Evolutionary conservation across 2,113 vertebrate species (phyloP).

Genomic region (Rattus norvegicus): GRCr8 NC_086026.1:62832001-62832500

Average conservation of each 20-base stretch:
- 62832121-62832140: not conserved
- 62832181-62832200: constrained; percentile 38
- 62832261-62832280: constrained; percentile 53
- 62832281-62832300: not conserved
- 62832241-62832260: constrained; percentile 39
- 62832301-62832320: not conserved
- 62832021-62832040: constrained; percentile 23
- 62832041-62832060: constrained; percentile 33
- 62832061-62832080: not conserved
- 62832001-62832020: constrained; percentile 6
- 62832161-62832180: constrained; percentile 29
- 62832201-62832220: not conserved
- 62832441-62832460: not conserved
- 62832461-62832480: not conserved
- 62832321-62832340: not conserved
- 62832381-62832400: not conserved
- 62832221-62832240: constrained; percentile 12
- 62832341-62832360: not conserved
- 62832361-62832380: not conserved
- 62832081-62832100: not conserved
- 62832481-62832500: not conserved
- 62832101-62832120: constrained; percentile 10
- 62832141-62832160: not conserved
- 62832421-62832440: not conserved
- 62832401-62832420: not conserved